A percentile compares a stretch with the other conserved stretches of the same genome.
These are phyloP conservation scores for Gallinago paraguaiae DNA, from an alignment of 2,113 vertebrate species.

Conservation along the genomic window DNA sequence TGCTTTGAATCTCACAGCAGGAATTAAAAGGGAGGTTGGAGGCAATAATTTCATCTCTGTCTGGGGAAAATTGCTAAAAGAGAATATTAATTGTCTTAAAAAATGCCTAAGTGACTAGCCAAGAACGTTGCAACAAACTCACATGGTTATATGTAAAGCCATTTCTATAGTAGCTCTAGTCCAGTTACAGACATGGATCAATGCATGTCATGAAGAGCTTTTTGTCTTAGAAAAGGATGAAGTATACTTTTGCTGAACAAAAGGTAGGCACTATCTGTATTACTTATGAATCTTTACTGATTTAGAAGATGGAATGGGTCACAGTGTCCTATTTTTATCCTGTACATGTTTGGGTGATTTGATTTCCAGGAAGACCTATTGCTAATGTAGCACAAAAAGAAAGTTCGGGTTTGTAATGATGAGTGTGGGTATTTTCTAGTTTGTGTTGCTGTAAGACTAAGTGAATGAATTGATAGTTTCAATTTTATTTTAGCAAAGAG, in stretches of 20 bases:
- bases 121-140: background rate
- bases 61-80: background rate
- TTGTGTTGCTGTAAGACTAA: background rate
- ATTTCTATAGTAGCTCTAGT: background rate
- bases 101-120: background rate
- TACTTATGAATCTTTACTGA: background rate
- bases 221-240: background rate
- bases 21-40: background rate
- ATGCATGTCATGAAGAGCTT: background rate
- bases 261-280: background rate
- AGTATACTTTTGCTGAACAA: background rate
- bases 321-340: background rate
- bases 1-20: background rate
- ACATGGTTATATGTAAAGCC: background rate
- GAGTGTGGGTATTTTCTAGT: background rate
- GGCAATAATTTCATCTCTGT: background rate
- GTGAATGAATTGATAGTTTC: background rate
- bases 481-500: background rate
- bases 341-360: conserved; percentile 62
- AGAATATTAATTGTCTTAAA: background rate
- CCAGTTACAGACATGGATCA: background rate
- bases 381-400: conserved; percentile 66
- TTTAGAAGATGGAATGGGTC: background rate
- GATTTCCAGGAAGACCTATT: conserved; percentile 14
- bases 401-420: conserved; percentile 80